Percentiles rank a stretch among this genome's conserved stretches.
Evolutionary conservation across 2,888 invertebrate species (phyloP).

Genomic region (Sinopyrophorus schimmeli): DNA sequence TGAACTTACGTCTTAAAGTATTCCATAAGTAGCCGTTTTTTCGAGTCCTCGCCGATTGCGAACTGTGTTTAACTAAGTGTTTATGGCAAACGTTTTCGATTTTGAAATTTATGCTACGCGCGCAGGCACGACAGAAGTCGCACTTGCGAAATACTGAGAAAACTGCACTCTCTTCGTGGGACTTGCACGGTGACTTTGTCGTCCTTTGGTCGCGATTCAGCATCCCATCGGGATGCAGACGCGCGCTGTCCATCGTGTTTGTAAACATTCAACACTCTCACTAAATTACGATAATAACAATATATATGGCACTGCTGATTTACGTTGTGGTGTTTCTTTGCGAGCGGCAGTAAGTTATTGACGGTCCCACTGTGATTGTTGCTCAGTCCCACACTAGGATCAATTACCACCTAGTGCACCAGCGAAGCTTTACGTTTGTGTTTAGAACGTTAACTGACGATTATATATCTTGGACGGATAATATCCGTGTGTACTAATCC

Average conservation of each 20-base stretch:
- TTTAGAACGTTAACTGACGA: conserved; percentile 35
- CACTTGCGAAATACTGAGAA: conserved; percentile 13
- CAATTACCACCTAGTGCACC: conserved; percentile 26
- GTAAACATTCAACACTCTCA: conserved; percentile 22
- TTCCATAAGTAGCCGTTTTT: conserved; percentile 44
- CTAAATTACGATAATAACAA: no score
- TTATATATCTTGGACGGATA: conserved; percentile 34
- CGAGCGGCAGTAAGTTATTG: conserved; percentile 16
- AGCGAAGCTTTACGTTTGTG: conserved; percentile 33
- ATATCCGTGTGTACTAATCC: conserved; percentile 33
- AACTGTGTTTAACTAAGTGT: conserved; percentile 29
- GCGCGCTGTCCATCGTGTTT: conserved; percentile 30
- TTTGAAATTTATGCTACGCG: conserved; percentile 3
- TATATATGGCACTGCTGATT: conserved; percentile 28
- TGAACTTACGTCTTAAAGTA: conserved; percentile 48
- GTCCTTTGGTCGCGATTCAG: conserved; percentile 52
- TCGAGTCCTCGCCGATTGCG: conserved; percentile 40
- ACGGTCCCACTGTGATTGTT: conserved; percentile 4
- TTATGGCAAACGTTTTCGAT: conserved; percentile 20
- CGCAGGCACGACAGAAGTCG: conserved; percentile 9
- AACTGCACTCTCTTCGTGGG: conserved; percentile 14
- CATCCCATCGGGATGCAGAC: conserved; percentile 49
- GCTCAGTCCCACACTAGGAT: conserved; percentile 21
- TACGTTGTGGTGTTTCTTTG: conserved; percentile 15
- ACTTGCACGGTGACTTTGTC: conserved; percentile 39